These are phyloP conservation scores for Ophthalmolycus amberensis DNA, from an alignment of 2,113 vertebrate species.

Conservation along the genomic window DNA sequence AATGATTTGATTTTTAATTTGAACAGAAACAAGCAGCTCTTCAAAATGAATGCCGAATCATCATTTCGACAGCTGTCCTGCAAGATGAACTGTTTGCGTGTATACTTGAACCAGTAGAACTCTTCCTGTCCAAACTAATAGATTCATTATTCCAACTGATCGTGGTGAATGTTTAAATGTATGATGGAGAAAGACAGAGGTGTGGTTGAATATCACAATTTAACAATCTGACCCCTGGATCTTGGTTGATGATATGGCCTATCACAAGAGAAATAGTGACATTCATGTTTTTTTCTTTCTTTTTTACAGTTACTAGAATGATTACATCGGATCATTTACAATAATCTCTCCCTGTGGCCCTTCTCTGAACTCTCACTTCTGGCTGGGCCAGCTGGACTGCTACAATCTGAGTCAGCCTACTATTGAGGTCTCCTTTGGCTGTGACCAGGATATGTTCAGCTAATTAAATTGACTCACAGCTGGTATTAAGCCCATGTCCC, in stretches of 20 bases:
- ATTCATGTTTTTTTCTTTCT: slow-evolving; percentile 40
- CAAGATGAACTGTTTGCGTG: background rate
- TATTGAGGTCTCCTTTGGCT: slow-evolving; percentile 38
- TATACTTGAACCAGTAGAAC: background rate
- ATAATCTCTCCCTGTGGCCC: slow-evolving; percentile 48
- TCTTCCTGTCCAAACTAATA: background rate
- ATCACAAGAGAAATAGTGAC: slow-evolving; percentile 30
- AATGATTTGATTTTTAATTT: background rate
- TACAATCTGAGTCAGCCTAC: slow-evolving; percentile 22
- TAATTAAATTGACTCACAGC: slow-evolving; percentile 69
- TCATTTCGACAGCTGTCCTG: background rate
- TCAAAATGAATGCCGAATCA: background rate
- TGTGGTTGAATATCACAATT: slow-evolving; percentile 2
- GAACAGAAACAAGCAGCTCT: background rate
- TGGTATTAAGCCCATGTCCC: slow-evolving; percentile 41
- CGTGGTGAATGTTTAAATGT: background rate
- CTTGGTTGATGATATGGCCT: slow-evolving; percentile 1
- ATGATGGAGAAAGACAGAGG: background rate
- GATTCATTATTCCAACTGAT: background rate
- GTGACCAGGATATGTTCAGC: slow-evolving; percentile 49
- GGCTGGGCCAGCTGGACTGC: slow-evolving; percentile 36
- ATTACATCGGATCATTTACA: slow-evolving; percentile 47
- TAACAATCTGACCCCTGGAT: background rate
- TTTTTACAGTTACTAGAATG: slow-evolving; percentile 53
- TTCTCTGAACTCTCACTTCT: slow-evolving; percentile 19